These are phyloP conservation scores for Eupithecia inturbata DNA, from an alignment of 2,888 invertebrate genomes.

Conservation along the genomic window DNA sequence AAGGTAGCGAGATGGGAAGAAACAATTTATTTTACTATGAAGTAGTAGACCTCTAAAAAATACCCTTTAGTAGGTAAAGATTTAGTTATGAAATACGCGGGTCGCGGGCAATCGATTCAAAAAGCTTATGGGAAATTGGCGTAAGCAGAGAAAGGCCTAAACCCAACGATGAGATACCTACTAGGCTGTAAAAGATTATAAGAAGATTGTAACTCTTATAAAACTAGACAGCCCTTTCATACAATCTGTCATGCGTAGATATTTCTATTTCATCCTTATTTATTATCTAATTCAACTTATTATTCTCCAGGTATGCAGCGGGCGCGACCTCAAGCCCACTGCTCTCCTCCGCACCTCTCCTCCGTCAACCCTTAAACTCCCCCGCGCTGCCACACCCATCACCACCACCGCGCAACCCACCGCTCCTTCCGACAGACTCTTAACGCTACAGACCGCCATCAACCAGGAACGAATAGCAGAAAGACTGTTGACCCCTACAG, in stretches of 20 bases:
- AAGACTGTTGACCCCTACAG: constrained; percentile 9
- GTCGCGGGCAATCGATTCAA: too few species aligned
- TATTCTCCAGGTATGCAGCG: constrained; percentile 75
- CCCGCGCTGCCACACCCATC: constrained; percentile 68
- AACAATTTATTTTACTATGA: too few species aligned
- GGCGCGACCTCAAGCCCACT: constrained; percentile 76
- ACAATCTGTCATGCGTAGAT: too few species aligned
- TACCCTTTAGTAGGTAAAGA: too few species aligned
- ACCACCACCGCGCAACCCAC: constrained; percentile 48
- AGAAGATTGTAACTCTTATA: too few species aligned
- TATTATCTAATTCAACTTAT: background rate
- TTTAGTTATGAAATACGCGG: too few species aligned
- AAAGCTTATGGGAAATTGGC: too few species aligned
- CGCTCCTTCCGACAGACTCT: constrained; percentile 53
- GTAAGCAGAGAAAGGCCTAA: too few species aligned
- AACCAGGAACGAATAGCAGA: constrained; percentile 26
- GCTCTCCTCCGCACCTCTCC: constrained; percentile 72
- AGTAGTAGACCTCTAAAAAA: too few species aligned
- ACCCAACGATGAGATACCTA: too few species aligned
- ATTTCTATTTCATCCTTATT: background rate
- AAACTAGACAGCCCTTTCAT: background rate
- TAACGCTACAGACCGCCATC: constrained; percentile 41
- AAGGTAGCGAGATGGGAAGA: too few species aligned
- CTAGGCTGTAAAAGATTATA: too few species aligned
- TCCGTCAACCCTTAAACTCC: constrained; percentile 64